These are phyloP conservation scores for Gambusia holbrooki DNA, from an alignment of 2,113 vertebrate species.

Conservation along the genomic window DNA sequence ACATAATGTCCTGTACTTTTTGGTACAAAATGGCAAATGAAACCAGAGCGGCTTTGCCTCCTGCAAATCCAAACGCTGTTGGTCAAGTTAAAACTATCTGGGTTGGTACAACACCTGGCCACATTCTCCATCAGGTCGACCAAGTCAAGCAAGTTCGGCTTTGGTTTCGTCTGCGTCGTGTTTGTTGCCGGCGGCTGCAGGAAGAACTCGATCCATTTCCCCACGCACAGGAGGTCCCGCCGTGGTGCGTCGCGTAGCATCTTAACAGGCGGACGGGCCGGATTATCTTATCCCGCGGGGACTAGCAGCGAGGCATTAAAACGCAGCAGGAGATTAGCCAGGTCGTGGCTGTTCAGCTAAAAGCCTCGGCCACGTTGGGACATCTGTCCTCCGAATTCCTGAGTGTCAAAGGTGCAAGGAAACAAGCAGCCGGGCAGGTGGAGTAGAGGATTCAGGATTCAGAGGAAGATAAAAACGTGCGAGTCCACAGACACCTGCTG, in stretches of 20 bases:
- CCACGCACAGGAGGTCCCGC: constrained; percentile 7
- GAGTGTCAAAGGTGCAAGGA: constrained; percentile 24
- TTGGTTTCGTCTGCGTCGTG: background rate
- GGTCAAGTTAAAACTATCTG: background rate
- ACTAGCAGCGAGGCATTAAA: constrained; percentile 17
- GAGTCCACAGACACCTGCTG: constrained; percentile 29
- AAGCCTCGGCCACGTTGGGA: constrained; percentile 6
- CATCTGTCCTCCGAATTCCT: constrained; percentile 38
- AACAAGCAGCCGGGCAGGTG: background rate
- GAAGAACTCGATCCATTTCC: constrained; percentile 13
- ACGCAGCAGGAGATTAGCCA: constrained; percentile 47
- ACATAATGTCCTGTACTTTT: too few relatives aligned
- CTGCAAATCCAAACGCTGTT: background rate
- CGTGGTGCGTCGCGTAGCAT: constrained; percentile 27
- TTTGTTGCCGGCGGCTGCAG: constrained; percentile 2
- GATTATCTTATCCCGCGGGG: constrained; percentile 52
- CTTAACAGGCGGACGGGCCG: constrained; percentile 42
- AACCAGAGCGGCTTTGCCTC: too few relatives aligned
- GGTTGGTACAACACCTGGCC: background rate
- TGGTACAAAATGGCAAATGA: too few relatives aligned
- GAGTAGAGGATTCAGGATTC: constrained; percentile 7
- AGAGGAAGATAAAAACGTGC: constrained; percentile 44
- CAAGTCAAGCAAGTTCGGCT: background rate
- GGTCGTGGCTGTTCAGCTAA: constrained; percentile 19
- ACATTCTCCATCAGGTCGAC: background rate